These are phyloP conservation scores for Zeugodacus cucurbitae DNA, from an alignment of 1,140 invertebrate species.

Conservation along the genomic window DNA sequence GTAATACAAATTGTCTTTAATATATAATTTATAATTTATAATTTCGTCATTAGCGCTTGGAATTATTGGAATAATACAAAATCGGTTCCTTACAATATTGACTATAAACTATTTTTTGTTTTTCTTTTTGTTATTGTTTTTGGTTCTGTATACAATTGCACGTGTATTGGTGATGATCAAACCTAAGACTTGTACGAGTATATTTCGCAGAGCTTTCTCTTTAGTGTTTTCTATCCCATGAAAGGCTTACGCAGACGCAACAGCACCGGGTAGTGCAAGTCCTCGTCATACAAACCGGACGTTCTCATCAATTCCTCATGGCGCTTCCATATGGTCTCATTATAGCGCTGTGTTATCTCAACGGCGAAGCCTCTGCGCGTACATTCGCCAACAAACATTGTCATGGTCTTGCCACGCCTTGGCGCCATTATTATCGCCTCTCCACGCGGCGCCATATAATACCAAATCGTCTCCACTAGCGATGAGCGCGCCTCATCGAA, in stretches of 20 bases:
- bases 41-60: not conserved
- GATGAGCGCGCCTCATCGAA: slow-evolving; percentile 82
- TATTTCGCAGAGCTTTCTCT: not conserved
- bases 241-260: slow-evolving; percentile 70
- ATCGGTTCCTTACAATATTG: not conserved
- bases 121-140: not conserved
- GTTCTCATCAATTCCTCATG: slow-evolving; percentile 71
- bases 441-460: slow-evolving; percentile 74
- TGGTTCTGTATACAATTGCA: not conserved
- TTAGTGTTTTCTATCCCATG: not conserved
- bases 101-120: not conserved
- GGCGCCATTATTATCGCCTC: slow-evolving; percentile 82
- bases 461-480: slow-evolving; percentile 77
- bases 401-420: slow-evolving; percentile 76
- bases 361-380: slow-evolving; percentile 71
- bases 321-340: slow-evolving; percentile 74
- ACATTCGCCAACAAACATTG: slow-evolving; percentile 75
- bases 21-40: not conserved
- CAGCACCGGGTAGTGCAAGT: slow-evolving; percentile 76
- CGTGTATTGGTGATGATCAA: not conserved
- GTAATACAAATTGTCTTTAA: not conserved
- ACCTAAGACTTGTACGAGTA: not conserved
- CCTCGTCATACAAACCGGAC: slow-evolving; percentile 73
- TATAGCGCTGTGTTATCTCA: slow-evolving; percentile 71
- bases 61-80: slow-evolving; percentile 31